These are phyloP conservation scores for Pardalotus punctatus DNA, from an alignment of 2,113 vertebrate species.

Conservation along the genomic window DNA sequence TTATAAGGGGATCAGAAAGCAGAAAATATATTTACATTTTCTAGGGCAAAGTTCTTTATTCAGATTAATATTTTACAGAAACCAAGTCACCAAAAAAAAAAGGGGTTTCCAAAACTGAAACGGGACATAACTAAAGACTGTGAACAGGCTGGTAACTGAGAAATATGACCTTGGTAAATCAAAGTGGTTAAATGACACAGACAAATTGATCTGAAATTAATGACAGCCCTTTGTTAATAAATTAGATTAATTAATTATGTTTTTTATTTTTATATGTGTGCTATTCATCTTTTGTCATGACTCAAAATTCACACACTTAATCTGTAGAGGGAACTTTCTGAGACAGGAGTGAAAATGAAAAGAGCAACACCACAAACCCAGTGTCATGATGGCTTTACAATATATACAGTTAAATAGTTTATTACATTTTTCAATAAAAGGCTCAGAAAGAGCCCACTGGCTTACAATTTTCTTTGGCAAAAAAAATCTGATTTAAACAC, in stretches of 20 bases:
- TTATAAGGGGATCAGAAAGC: background rate
- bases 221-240: background rate
- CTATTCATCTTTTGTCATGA: background rate
- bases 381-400: constrained; percentile 49
- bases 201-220: background rate
- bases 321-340: background rate
- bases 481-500: constrained; percentile 53
- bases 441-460: constrained; percentile 53
- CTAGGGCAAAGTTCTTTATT: background rate
- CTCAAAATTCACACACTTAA: background rate
- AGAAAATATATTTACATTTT: background rate
- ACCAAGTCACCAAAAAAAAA: background rate
- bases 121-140: background rate
- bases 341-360: constrained; percentile 36
- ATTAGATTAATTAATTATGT: background rate
- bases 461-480: constrained; percentile 71
- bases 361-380: constrained; percentile 15
- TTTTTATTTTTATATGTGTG: background rate
- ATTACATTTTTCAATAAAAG: constrained; percentile 67
- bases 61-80: background rate
- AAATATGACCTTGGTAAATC: background rate
- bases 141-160: background rate
- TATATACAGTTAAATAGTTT: constrained; percentile 58
- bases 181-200: background rate
- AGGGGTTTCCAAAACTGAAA: background rate